Base-by-base conservation (phyloP, 2,113 vertebrate genomes). In the Condylura cristata region DNA sequence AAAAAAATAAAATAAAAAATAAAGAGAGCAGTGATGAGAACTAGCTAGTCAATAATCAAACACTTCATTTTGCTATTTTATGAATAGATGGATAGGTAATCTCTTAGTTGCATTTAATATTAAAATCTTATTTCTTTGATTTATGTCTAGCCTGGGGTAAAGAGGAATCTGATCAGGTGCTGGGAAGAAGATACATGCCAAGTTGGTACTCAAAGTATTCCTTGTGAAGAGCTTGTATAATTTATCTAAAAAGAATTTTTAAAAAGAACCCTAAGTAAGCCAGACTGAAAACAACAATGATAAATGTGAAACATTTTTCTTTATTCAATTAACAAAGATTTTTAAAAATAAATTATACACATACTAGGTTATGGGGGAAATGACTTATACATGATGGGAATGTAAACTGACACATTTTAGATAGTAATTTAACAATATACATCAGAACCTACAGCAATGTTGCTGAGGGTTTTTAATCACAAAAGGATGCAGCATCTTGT, bases 341-440 rank as follows among this genome's bases (percentile, higher is more conserved):
- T 90, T 82, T 90, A 82, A 0, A 86, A 78, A 89, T 91, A 81
- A 94, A 66, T 95, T 66, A 83, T 87, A 82, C 60, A 71, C 44
- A 48, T 16, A 51, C 60, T 92, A 78, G 72, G 39, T 82, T 95
- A 86, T 65, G 68, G 39, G 71, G 41, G 51, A 96, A 95, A 92
- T 78, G 78, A 37, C 44, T 96, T 89, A 18, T 86, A 76, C n/a
- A 72, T 78, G 94, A 71, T 96, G 92, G 68, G 51, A 82, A 37
- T 88, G 24, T 92, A 90, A 94, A 70, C 86, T 96, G 93, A 68
- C 89, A 96, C 44, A 79, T 84, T 95, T 93, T 88, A 41, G 24
- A 86, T 41, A 90, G 66, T 28, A 96, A 79, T 90, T 97, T 95
- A 96, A 74, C 68, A 92, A 94, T 95, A 92, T 93, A 53, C 46